Base-by-base conservation (phyloP, 2,113 vertebrate genomes). In the Falco punctatus region DNA sequence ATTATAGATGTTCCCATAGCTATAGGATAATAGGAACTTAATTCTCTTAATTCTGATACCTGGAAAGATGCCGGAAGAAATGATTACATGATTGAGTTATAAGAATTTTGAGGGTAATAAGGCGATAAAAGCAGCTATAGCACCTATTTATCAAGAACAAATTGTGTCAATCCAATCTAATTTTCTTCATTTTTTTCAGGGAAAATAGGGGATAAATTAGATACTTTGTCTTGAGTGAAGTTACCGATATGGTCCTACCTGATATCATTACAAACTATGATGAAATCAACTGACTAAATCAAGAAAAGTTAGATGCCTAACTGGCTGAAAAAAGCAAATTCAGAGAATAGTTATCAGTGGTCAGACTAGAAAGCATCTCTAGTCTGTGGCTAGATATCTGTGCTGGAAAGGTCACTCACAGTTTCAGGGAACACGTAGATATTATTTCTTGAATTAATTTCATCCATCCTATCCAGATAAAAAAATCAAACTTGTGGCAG, bases 71-170 rank as follows among this genome's bases (percentile, higher is more conserved):
- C 44, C 5, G 6, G 49, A 81, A 89, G 62, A 93, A 90, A 95
- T 90, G 88, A 90, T 70, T 72, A 57, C 13, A 33, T 38, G 46
- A 88, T 62, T 93, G 51, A 92, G 92, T 94, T 90, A 54, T 38
- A 88, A 83, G 79, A 86, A 86, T 74, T 86, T 59, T 92, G 72
- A 92, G n/a, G 42, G 42, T 52, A 83, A 73, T 84, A 86, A 95
- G 55, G 67, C 92, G 90, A 94, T 90, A 90, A 93, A 93, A 95
- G 64, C 78, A 86, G 52, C 58, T 90, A 57, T 40, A 81, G 46
- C 62, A 83, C 42, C 42, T 80, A 87, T 92, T 93, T 91, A 77
- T 83, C 90, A 81, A 11, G 79, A 90, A 81, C 62, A 95, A 83
- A 70, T 83, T 48, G 38, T 78, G 85, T 81, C 88, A 93, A 67